Percentiles rank a stretch among this genome's conserved stretches.
Conservation (phyloP, 1,140 invertebrate genomes). For the Aphis gossypii region DNA sequence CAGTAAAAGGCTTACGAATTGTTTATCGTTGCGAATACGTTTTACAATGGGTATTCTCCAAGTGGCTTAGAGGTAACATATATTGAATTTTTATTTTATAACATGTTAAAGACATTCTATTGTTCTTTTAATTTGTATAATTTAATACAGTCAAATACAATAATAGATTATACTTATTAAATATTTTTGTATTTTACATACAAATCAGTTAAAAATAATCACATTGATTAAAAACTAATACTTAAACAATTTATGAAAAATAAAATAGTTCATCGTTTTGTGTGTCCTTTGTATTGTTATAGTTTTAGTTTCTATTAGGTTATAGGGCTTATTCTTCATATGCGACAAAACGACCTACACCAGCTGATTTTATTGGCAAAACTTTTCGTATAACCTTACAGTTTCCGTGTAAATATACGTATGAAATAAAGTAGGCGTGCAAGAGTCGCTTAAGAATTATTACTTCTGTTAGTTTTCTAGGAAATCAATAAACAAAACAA, state of each 20-base stretch:
- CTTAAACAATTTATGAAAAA: neutral
- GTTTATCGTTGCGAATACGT: neutral
- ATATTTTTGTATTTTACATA: neutral
- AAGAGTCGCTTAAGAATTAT: neutral
- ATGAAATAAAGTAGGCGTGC: neutral
- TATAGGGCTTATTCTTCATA: neutral
- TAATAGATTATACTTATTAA: neutral
- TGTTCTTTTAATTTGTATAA: neutral
- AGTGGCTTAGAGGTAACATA: neutral
- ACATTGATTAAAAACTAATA: neutral
- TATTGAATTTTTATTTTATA: neutral
- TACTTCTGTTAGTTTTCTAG: neutral
- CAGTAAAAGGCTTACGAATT: no score
- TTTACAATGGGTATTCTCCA: neutral
- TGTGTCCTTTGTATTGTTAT: neutral
- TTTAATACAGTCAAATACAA: neutral
- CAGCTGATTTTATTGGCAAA: neutral
- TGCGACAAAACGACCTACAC: neutral
- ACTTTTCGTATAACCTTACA: neutral
- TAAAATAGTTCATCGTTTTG: neutral
- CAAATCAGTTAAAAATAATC: neutral
- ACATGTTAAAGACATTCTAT: neutral
- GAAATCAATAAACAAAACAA: conserved; percentile 25
- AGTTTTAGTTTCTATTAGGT: neutral
- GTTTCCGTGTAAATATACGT: neutral